phyloP scores from a whole-genome alignment of 2,888 invertebrate genomes.

The Mycalesis mineus region DNA sequence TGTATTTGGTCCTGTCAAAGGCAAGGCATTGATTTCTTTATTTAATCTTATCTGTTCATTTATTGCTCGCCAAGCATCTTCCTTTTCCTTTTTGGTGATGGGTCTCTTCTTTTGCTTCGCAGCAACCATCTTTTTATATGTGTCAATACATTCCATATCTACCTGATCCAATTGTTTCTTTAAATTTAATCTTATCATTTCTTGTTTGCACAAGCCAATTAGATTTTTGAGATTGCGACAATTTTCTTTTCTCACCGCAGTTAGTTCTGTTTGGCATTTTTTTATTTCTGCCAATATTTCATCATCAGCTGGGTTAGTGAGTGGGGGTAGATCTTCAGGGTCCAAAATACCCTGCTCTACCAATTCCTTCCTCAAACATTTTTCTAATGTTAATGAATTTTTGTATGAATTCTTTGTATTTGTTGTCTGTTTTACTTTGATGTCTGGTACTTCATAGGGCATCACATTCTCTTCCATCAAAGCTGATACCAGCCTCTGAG shows the following conservation, averaged over 20 bases:
- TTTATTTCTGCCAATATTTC: conserved; percentile 93
- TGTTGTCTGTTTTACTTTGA: conserved; percentile 65
- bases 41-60: conserved; percentile 81
- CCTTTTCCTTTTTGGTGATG: conserved; percentile 87
- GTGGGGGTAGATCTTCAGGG: conserved; percentile 81
- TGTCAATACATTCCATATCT: conserved; percentile 88
- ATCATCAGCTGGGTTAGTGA: conserved; percentile 84
- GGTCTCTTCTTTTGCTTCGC: conserved; percentile 90
- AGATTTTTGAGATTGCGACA: conserved; percentile 83
- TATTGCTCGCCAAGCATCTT: conserved; percentile 85
- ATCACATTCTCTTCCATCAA: conserved; percentile 89
- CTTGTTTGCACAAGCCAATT: conserved; percentile 84
- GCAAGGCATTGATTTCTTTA: conserved; percentile 72
- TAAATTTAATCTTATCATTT: conserved; percentile 86
- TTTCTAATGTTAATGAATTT: conserved; percentile 88
- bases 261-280: conserved; percentile 89
- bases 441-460: conserved; percentile 77
- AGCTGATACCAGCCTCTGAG: conserved; percentile 92
- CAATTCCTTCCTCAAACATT: conserved; percentile 89
- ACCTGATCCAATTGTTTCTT: conserved; percentile 85
- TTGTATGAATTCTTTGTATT: conserved; percentile 73
- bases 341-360: conserved; percentile 92
- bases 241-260: conserved; percentile 88
- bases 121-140: conserved; percentile 88
- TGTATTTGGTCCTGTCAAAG: conserved; percentile 70